Base-by-base conservation (phyloP, 2,888 invertebrate genomes). In the Pasiphila rectangulata region DNA sequence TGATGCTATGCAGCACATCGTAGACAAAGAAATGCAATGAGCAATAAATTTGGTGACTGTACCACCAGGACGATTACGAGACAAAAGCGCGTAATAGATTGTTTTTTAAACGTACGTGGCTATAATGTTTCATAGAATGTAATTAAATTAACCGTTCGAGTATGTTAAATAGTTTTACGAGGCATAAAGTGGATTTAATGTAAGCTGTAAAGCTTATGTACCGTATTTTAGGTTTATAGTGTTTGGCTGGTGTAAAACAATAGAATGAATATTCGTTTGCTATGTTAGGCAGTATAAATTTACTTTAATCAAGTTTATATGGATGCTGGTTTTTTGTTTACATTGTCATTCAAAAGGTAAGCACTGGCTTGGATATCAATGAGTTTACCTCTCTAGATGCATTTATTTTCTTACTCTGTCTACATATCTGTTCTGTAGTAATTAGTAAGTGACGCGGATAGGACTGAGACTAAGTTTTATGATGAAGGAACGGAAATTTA, bases 51-150 rank as follows among this genome's bases (percentile, higher is more conserved):
- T 32, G 23, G 20, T 37, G 27, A 52, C 45, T 46, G 41, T 35
- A 43, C 5, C 5, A 9, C 44, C 39, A 56, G 46, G 41, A 41
- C 36, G 38, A 41, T 47, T 42, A 43, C 17, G 27, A 48, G 41
- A 51, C 49, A 56, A 56, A n/a, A 56, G 46, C 38, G 30, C 27
- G 27, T 36, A 34, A 16, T 36, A 44, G 48, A 50, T 46, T 40
- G 38, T 46, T 48, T 35, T 50, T 39, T 35, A 38, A 40, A 45
- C 40, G 51, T 46, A 32, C 25, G n/a, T 27, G 30, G 5, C 20
- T 29, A 53, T 47, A 43, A 46, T 45, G 45, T 46, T 40, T 36
- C 39, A 30, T 23, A 36, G 49, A 47, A 40, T 42, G 38, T 44
- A 48, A 50, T 54, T 19, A 47, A 54, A 51, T 49, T 49, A 45